These are phyloP conservation scores for Champsocephalus gunnari DNA, from an alignment of 2,797 vertebrate species.

Conservation along the genomic window DNA sequence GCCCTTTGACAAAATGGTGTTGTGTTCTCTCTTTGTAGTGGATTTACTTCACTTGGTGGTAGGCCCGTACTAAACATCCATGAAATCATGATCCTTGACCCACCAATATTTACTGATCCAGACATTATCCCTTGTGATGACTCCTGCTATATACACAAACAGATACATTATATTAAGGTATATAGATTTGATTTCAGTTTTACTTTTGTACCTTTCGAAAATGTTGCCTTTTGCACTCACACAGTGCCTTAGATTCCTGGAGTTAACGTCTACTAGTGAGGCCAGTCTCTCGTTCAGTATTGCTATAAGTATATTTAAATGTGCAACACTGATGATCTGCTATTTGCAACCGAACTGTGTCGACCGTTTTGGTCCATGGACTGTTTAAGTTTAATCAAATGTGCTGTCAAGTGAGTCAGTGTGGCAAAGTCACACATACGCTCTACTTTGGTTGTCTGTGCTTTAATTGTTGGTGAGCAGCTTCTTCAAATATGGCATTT, in stretches of 20 bases:
- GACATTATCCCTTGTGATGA: constrained; percentile 1
- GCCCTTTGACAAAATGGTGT: too few species aligned
- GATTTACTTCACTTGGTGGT: too few species aligned
- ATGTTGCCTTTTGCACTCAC: constrained; percentile 18
- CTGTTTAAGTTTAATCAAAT: constrained; percentile 24
- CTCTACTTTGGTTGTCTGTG: constrained; percentile 24
- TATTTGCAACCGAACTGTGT: neutral
- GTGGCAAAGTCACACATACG: neutral
- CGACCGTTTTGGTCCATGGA: constrained; percentile 13
- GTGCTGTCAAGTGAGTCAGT: constrained; percentile 10
- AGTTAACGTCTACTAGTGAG: constrained; percentile 10
- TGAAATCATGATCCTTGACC: neutral
- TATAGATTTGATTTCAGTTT: constrained; percentile 23
- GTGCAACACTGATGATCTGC: constrained; percentile 24
- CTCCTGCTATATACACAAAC: constrained; percentile 18
- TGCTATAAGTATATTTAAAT: neutral
- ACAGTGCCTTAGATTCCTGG: constrained; percentile 39
- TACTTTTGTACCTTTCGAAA: constrained; percentile 51
- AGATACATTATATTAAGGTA: constrained; percentile 16
- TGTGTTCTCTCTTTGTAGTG: too few species aligned
- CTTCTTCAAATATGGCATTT: constrained; percentile 17
- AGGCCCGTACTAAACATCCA: too few species aligned
- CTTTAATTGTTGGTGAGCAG: constrained; percentile 34
- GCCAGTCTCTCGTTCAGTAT: constrained; percentile 19
- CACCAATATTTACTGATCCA: constrained; percentile 21